phyloP scores from a whole-genome alignment of 2,797 vertebrate species.

The Mycteria americana region DNA sequence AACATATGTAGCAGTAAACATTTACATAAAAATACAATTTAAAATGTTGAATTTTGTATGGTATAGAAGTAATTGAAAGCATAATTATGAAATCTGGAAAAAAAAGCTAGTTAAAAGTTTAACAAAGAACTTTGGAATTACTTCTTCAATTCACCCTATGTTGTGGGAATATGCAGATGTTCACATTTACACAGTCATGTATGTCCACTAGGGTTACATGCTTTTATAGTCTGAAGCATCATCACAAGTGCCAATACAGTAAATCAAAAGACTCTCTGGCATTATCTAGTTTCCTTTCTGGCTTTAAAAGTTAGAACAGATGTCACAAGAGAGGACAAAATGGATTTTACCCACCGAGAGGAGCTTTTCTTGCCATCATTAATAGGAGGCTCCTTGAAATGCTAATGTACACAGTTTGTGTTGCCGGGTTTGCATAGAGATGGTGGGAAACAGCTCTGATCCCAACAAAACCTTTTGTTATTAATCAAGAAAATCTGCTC shows the following conservation, averaged over 20 bases:
- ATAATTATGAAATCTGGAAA: conserved; percentile 34
- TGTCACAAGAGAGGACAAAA: conserved; percentile 93
- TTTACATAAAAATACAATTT: conserved; percentile 47
- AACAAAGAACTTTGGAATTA: conserved; percentile 14
- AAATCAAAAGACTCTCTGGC: conserved; percentile 91
- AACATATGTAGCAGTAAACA: conserved; percentile 12
- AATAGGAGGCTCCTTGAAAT: conserved; percentile 93
- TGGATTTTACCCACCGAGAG: conserved; percentile 87
- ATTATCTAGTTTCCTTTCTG: conserved; percentile 91
- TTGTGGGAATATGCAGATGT: conserved; percentile 62
- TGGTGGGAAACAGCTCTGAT: conserved; percentile 85
- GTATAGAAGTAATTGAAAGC: conserved; percentile 23
- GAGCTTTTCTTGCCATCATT: conserved; percentile 89
- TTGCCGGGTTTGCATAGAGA: conserved; percentile 87
- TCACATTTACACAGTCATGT: conserved; percentile 66
- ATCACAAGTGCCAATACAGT: conserved; percentile 82
- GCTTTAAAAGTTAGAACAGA: conserved; percentile 94
- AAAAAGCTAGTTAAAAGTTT: conserved; percentile 35
- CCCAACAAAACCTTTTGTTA: conserved; percentile 86
- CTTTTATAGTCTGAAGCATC: conserved; percentile 65
- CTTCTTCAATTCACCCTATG: conserved; percentile 12
- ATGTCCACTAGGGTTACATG: conserved; percentile 64
- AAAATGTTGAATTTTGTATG: conserved; percentile 8
- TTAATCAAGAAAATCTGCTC: conserved; percentile 84
- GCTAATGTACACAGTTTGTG: conserved; percentile 89